Evolutionary conservation across 2,113 vertebrate genomes (phyloP), one percentile per base, ranked within the genome.

Genomic region (Miniopterus natalensis): DNA sequence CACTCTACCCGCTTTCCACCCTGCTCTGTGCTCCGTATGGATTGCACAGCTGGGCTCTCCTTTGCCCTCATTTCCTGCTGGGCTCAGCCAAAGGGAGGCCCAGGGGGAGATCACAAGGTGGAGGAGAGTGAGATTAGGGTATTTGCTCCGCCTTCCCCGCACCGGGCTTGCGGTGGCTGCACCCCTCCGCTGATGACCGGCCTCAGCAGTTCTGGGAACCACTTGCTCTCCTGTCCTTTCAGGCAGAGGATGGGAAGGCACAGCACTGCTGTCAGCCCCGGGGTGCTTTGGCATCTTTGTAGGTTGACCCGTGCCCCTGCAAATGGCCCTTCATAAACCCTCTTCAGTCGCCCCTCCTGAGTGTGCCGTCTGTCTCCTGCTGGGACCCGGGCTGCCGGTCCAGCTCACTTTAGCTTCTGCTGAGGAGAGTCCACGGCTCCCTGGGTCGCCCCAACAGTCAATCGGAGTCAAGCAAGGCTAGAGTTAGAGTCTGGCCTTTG

Each of bases 51-150:
- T 79, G 59, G 92, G 36, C 12, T 90, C 12, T 90, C 57, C 61
- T 71, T 73, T 70, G 83, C 31, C 53, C 61, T 86, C 42, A 70
- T 68, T 63, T 95, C 51, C 81, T 83, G 27, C 42, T 84, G 55
- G 51, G 86, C 78, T 92, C 86, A 92, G 78, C 49, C 89, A 40
- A 25, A 70, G 51, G 78, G 61, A 91, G 61, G 66, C 57, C 47
- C 23, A 42, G 51, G 0, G 25, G 96, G 90, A 84, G 61, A n/a
- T 92, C 51, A 47, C 51, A 40, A 59, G 13, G n/a, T 25, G 0
- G 15, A 4, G 29, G 23, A 53, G 51, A 55, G n/a, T 53, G n/a
- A 78, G 78, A 45, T 31, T 51, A 53, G 55, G 83, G 57, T 59
- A 6, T 25, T 84, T 45, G 15, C 8, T 78, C 11, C 27, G 5